Evolutionary conservation across 2,113 vertebrate genomes (phyloP).

Genomic region (Bungarus multicinctus): DNA sequence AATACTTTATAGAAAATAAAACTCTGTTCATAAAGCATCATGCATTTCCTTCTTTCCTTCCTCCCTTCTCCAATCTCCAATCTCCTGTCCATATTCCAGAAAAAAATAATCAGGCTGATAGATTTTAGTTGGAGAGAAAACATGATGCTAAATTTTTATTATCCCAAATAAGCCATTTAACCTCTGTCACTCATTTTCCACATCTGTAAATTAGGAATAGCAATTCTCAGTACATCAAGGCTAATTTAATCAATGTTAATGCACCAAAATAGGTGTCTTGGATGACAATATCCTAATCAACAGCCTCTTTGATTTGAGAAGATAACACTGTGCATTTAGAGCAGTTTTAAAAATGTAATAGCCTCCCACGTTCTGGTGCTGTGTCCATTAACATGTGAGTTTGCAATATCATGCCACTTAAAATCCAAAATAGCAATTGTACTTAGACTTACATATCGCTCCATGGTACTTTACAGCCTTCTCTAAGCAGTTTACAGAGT

Average conservation of each 20-base stretch:
- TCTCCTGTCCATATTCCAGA: neutral
- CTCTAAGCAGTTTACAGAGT: neutral
- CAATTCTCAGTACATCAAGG: neutral
- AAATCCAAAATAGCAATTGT: neutral
- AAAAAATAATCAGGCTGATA: neutral
- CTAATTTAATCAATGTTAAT: slow-evolving; percentile 3
- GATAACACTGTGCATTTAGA: neutral
- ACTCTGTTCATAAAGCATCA: neutral
- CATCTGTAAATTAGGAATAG: slow-evolving; percentile 32
- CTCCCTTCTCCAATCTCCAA: neutral
- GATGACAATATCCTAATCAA: neutral
- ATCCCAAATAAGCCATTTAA: slow-evolving; percentile 31
- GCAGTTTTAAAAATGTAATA: neutral
- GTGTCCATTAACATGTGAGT: neutral
- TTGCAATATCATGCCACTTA: neutral
- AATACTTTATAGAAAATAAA: neutral
- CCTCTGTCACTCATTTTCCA: slow-evolving; percentile 24
- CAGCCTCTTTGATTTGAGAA: neutral
- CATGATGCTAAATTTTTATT: slow-evolving; percentile 6
- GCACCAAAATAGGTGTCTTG: slow-evolving; percentile 11
- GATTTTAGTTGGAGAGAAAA: neutral
- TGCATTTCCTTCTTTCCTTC: neutral
- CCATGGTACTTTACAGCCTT: neutral
- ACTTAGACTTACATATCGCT: no score
- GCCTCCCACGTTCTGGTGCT: neutral